These are phyloP conservation scores for Lepidochitona cinerea DNA, from an alignment of 2,888 invertebrate genomes.

Conservation along the genomic window DNA sequence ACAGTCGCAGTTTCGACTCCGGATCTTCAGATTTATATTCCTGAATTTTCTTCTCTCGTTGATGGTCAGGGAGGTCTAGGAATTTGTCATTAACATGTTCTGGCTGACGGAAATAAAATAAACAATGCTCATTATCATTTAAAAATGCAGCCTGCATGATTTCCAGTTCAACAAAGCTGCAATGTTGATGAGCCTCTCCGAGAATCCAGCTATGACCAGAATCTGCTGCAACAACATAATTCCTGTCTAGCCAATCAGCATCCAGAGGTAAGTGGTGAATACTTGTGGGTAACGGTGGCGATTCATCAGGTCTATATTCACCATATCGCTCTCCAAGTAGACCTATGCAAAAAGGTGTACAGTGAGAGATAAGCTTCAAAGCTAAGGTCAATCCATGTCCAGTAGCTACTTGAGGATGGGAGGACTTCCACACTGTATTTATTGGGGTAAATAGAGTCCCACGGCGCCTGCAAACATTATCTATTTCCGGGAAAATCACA, in stretches of 20 bases:
- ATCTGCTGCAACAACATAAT: conserved; percentile 56
- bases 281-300: conserved; percentile 37
- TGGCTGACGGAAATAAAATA: conserved; percentile 64
- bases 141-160: conserved; percentile 61
- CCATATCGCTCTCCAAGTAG: conserved; percentile 68
- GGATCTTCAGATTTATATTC: conserved; percentile 49
- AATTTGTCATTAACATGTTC: conserved; percentile 19
- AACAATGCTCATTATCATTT: conserved; percentile 50
- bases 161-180: conserved; percentile 66
- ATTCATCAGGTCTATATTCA: conserved; percentile 42
- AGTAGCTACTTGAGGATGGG: conserved; percentile 40
- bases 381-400: conserved; percentile 50
- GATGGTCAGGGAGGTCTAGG: conserved; percentile 20
- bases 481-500: conserved; percentile 58
- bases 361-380: conserved; percentile 54
- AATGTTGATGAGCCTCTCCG: conserved; percentile 54
- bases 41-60: conserved; percentile 26
- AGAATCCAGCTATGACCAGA: conserved; percentile 65
- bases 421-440: conserved; percentile 58
- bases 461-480: conserved; percentile 46
- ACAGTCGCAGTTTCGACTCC: conserved; percentile 52
- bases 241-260: conserved; percentile 54
- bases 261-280: conserved; percentile 24
- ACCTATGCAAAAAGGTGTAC: conserved; percentile 64
- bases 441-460: conserved; percentile 59